phyloP scores from a whole-genome alignment of 2,797 vertebrate species.

The Coluber constrictor region DNA sequence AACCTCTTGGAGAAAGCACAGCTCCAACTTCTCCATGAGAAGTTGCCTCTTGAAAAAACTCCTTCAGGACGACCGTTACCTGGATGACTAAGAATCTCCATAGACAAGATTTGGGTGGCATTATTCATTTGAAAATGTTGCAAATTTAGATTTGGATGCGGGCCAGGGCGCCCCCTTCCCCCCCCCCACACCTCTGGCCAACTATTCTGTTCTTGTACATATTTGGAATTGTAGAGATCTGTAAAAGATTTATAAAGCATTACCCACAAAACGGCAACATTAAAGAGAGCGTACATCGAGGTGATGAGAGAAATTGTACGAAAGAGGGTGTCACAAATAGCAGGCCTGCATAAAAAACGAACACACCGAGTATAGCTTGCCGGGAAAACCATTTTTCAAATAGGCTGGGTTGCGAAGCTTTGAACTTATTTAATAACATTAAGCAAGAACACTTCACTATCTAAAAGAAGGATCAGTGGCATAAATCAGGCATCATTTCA shows the following conservation, averaged over 20 bases:
- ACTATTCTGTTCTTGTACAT: neutral
- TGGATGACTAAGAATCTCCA: too few relatives aligned
- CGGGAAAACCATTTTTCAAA: slow-evolving; percentile 63
- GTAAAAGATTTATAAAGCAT: neutral
- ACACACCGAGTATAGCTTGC: slow-evolving; percentile 42
- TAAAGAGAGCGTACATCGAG: slow-evolving; percentile 9
- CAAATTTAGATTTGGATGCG: neutral
- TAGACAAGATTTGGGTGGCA: neutral
- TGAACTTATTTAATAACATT: slow-evolving; percentile 77
- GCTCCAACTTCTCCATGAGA: too few relatives aligned
- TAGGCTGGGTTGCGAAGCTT: slow-evolving; percentile 54
- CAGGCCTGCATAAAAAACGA: slow-evolving; percentile 37
- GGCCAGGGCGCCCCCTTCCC: too few relatives aligned
- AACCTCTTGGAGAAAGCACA: too few relatives aligned
- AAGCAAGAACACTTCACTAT: slow-evolving; percentile 74
- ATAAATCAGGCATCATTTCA: slow-evolving; percentile 77
- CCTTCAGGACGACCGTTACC: too few relatives aligned
- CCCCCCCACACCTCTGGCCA: neutral
- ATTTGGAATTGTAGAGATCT: neutral
- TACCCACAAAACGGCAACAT: slow-evolving; percentile 10
- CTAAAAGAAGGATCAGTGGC: slow-evolving; percentile 68
- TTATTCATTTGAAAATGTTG: neutral
- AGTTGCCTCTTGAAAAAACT: too few relatives aligned
- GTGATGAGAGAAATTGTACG: neutral
- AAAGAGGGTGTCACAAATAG: slow-evolving; percentile 13